Evolutionary conservation across 2,113 vertebrate genomes (phyloP).

Genomic region (Apodemus sylvaticus): DNA sequence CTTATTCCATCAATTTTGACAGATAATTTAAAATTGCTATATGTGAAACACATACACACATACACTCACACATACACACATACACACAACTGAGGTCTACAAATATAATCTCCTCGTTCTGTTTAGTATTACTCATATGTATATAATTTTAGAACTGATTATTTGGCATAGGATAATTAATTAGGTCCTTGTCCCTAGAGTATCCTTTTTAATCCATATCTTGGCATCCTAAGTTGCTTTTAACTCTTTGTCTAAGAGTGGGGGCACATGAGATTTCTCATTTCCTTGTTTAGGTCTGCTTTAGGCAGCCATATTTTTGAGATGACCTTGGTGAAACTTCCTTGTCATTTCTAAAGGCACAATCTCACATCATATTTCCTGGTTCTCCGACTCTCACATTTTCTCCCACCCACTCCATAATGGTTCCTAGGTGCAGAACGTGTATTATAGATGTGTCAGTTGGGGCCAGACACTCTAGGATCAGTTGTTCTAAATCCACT

Average conservation of each 20-base stretch:
- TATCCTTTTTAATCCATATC: too few relatives aligned
- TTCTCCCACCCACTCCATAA: background rate
- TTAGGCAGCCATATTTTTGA: background rate
- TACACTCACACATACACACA: background rate
- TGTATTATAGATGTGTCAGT: background rate
- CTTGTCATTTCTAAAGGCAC: background rate
- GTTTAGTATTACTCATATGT: background rate
- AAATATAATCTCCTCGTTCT: background rate
- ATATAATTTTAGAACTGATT: background rate
- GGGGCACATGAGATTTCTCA: background rate
- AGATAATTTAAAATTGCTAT: background rate
- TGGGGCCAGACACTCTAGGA: background rate
- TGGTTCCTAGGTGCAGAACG: background rate
- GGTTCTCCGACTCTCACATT: background rate
- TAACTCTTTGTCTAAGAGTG: background rate
- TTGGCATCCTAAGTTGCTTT: too few relatives aligned
- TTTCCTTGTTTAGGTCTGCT: background rate
- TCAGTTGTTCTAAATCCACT: background rate
- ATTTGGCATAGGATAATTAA: background rate
- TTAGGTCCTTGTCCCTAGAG: background rate
- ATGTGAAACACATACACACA: background rate
- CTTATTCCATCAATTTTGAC: background rate
- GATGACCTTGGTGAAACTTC: background rate
- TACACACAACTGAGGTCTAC: background rate
- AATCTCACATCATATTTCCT: background rate